These are phyloP conservation scores for Molothrus ater DNA, from an alignment of 2,797 vertebrate species.

Conservation along the genomic window DNA sequence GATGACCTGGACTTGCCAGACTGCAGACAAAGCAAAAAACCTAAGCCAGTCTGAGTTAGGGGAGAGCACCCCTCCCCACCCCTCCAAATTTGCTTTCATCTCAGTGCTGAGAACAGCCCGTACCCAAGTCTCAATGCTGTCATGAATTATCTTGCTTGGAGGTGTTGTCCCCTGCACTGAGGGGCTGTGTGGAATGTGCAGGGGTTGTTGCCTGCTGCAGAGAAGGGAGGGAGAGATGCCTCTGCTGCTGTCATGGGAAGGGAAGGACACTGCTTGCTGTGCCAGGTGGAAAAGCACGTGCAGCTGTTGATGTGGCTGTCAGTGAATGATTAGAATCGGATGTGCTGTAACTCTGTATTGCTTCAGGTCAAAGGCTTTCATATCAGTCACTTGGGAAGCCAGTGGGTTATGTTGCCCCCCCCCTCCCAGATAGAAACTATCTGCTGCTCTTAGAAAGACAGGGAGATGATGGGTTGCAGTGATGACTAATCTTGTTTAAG, in stretches of 20 bases:
- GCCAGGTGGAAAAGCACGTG: not conserved
- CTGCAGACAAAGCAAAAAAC: not conserved
- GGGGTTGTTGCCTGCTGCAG: not conserved
- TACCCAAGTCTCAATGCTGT: not conserved
- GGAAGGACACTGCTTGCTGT: not conserved
- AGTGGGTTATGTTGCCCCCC: not conserved
- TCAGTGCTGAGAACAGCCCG: not conserved
- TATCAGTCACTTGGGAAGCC: not conserved
- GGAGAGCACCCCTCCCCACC: not conserved
- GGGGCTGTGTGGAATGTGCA: not conserved
- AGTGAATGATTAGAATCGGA: not conserved
- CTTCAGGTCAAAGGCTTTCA: constrained; percentile 44
- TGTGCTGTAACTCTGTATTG: not conserved
- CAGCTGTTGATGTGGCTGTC: not conserved
- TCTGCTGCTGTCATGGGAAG: not conserved
- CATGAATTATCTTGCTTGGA: not conserved
- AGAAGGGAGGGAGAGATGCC: not conserved
- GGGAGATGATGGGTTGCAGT: not conserved
- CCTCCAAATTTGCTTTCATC: not conserved
- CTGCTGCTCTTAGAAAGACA: not conserved
- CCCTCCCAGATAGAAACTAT: not conserved
- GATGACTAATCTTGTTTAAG: constrained; percentile 40
- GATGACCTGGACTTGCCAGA: not conserved
- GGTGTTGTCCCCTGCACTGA: not conserved
- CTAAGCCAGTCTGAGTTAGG: not conserved